Conservation (phyloP, 2,888 invertebrate species). For the Pherbina coryleti region DNA sequence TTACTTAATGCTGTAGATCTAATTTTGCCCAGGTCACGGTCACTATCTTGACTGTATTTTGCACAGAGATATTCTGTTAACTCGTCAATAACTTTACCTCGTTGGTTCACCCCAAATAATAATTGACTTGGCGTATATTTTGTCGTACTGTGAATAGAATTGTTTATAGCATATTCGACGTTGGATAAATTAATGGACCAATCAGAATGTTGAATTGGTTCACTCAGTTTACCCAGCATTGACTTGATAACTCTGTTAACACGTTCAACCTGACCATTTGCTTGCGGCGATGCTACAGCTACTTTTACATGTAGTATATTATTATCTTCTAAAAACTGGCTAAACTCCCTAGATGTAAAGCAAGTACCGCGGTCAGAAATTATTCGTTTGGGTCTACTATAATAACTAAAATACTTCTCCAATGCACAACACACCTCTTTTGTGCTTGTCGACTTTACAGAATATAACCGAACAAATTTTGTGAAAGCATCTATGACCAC, state of each 20-base stretch:
- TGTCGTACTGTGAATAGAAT: neutral
- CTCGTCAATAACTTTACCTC: neutral
- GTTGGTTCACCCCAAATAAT: neutral
- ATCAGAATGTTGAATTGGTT: neutral
- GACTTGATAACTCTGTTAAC: neutral
- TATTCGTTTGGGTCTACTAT: constrained; percentile 20
- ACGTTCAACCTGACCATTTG: constrained; percentile 17
- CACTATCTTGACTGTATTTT: too few relatives aligned
- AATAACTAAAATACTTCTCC: too few relatives aligned
- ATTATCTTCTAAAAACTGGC: neutral
- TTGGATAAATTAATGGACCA: neutral
- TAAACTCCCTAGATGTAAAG: constrained; percentile 29
- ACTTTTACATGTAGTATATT: constrained; percentile 14
- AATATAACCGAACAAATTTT: too few relatives aligned
- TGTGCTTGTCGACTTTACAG: too few relatives aligned
- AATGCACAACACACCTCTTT: too few relatives aligned
- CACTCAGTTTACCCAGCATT: neutral
- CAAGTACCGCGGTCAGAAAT: constrained; percentile 34
- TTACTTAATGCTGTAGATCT: neutral
- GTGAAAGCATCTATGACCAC: too few relatives aligned
- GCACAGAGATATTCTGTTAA: neutral
- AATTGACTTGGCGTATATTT: too few relatives aligned
- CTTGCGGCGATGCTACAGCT: neutral
- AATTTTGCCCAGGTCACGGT: neutral
- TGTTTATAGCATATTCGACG: constrained; percentile 19